phyloP scores from a whole-genome alignment of 2,888 invertebrate genomes.

The Eristalis pertinax region DNA sequence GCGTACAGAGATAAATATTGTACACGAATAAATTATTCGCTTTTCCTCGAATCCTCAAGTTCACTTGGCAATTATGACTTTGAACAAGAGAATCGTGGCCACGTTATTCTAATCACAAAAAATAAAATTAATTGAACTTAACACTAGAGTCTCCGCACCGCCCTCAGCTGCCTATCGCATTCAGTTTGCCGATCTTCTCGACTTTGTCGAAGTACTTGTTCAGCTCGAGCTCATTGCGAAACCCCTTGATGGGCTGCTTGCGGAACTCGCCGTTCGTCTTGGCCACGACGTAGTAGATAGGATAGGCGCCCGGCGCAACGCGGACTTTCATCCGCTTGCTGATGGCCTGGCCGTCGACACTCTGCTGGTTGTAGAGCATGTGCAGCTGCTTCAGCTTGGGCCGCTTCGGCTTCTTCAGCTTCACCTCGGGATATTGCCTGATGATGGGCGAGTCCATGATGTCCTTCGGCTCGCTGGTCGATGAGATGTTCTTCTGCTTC shows the following conservation, averaged over 20 bases:
- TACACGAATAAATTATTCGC: not conserved
- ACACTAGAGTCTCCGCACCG: constrained; percentile 31
- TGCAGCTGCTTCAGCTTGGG: constrained; percentile 77
- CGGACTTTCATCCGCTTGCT: constrained; percentile 76
- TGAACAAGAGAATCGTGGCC: constrained; percentile 45
- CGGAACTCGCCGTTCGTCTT: constrained; percentile 79
- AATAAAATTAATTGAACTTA: constrained; percentile 6
- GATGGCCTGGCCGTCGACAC: constrained; percentile 50
- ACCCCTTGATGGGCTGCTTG: constrained; percentile 78
- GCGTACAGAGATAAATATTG: not conserved
- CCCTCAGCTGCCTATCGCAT: constrained; percentile 47
- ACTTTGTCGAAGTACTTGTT: constrained; percentile 75
- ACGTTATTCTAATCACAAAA: constrained; percentile 15
- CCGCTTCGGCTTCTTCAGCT: constrained; percentile 73
- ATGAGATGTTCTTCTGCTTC: constrained; percentile 2
- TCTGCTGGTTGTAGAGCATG: constrained; percentile 74
- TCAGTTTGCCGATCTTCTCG: constrained; percentile 46
- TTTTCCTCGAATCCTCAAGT: not conserved
- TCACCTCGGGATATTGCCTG: constrained; percentile 73
- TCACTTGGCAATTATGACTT: not conserved
- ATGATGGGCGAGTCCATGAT: constrained; percentile 73
- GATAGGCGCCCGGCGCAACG: constrained; percentile 78
- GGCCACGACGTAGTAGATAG: constrained; percentile 78
- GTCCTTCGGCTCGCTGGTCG: constrained; percentile 1
- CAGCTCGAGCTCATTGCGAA: constrained; percentile 76